These are phyloP conservation scores for Papilio polyxenes DNA, from an alignment of 1,140 invertebrate species.

Conservation along the genomic window DNA sequence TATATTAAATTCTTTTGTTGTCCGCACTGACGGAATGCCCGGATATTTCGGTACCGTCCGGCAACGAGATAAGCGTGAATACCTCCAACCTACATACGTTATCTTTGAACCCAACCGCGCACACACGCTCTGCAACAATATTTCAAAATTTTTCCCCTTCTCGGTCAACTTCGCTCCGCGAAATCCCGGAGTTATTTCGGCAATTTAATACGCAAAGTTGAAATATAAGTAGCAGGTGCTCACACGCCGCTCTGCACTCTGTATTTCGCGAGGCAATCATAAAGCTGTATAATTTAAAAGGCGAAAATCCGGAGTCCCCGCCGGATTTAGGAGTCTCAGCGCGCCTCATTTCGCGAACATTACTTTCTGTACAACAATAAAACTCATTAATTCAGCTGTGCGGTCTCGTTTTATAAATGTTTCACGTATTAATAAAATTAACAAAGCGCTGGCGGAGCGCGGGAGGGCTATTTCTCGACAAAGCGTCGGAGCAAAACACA, in stretches of 20 bases:
- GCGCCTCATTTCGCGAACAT: slow-evolving; percentile 70
- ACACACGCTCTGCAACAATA: not conserved
- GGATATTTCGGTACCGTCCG: slow-evolving; percentile 63
- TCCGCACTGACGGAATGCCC: slow-evolving; percentile 56
- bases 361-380: slow-evolving; percentile 76
- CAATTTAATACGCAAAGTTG: slow-evolving; percentile 46
- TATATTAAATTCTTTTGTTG: slow-evolving; percentile 77
- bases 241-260: slow-evolving; percentile 46
- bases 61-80: slow-evolving; percentile 60
- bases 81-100: slow-evolving; percentile 42
- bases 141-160: slow-evolving; percentile 16
- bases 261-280: slow-evolving; percentile 59
- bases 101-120: slow-evolving; percentile 26
- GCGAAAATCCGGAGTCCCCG: slow-evolving; percentile 51
- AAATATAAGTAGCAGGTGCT: slow-evolving; percentile 61
- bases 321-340: slow-evolving; percentile 67
- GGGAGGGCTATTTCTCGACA: slow-evolving; percentile 73
- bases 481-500: slow-evolving; percentile 73
- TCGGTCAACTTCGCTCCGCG: slow-evolving; percentile 15
- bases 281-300: slow-evolving; percentile 58
- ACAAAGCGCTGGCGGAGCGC: slow-evolving; percentile 67
- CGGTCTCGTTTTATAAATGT: slow-evolving; percentile 79
- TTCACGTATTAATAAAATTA: slow-evolving; percentile 81
- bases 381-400: slow-evolving; percentile 76
- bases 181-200: slow-evolving; percentile 41